Base-by-base conservation (phyloP, 1,140 invertebrate species). In the Drosophila parvula region DNA sequence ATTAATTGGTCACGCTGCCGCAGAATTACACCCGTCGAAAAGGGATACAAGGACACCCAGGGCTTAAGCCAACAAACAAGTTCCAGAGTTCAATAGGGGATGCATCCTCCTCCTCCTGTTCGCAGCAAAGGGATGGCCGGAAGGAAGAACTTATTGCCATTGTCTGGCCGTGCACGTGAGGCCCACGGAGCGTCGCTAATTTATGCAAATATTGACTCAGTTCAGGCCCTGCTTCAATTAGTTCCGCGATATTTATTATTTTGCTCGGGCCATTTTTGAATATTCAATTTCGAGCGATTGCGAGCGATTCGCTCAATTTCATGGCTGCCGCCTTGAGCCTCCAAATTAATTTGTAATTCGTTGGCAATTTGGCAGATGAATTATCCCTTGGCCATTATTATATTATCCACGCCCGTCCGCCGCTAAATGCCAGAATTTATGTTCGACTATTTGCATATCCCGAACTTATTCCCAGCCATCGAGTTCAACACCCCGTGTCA, bases 231-330 rank as follows among this genome's bases (percentile, higher is more conserved):
- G 84, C 79, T 91, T 89, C 75, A 90, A 91, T 91, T 91, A 74
- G 89, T 91, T 90, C 76, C 84, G 73, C 79, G 73, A 90, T 91
- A 91, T 91, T 91, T 91, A 91, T 91, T 91, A 90, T 90, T 90
- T 88, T 81, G 70, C 73, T 79, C 51, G 34, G 10, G 6, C 69
- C 38, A 86, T 81, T 88, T 88, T 81, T 81, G 78, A 88, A 90
- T 90, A 88, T 90, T 88, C 82, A 61, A 84, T 90, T 90, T 83
- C 18, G 58, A 51, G 55, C 62, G 58, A 84, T 90, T 90, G 81
- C 18, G 58, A 51, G 55, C 62, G 58, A 80, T 82, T 84, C 59
- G 56, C 41, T 11, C 65, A 86, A 74, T 80, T 84, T 89, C 78
- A 88, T 75, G 79, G 48, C 73, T 62, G 61, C 59, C 59, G 53